Evolutionary conservation across 1,140 invertebrate genomes (phyloP).

Genomic region (Drosophila mojavensis): DNA sequence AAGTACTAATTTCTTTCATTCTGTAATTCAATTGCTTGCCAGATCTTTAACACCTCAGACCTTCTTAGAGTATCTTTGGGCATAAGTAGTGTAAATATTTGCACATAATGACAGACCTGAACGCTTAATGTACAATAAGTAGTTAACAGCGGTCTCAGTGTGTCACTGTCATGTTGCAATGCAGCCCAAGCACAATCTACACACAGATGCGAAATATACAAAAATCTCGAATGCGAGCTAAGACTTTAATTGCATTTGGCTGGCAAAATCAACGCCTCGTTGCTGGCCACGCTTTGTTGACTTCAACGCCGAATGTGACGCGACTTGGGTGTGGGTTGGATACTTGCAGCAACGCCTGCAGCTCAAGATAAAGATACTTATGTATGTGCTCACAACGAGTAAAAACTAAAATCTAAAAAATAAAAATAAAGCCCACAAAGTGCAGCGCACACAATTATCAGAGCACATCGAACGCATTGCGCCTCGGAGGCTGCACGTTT

Average conservation of each 20-base stretch:
- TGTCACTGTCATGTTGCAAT: slow-evolving; percentile 40
- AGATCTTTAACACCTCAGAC: no score
- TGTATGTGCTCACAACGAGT: not conserved
- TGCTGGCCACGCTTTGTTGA: slow-evolving; percentile 64
- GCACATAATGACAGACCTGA: slow-evolving; percentile 27
- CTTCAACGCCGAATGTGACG: slow-evolving; percentile 27
- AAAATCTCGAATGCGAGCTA: slow-evolving; percentile 10
- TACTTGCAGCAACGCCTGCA: slow-evolving; percentile 25
- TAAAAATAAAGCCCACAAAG: slow-evolving; percentile 10
- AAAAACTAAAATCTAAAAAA: not conserved
- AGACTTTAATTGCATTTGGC: slow-evolving; percentile 65
- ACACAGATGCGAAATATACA: slow-evolving; percentile 11
- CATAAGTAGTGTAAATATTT: not conserved
- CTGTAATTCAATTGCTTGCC: not conserved
- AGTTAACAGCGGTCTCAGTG: slow-evolving; percentile 21
- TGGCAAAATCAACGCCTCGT: slow-evolving; percentile 59
- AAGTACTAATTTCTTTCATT: no score
- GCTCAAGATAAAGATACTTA: slow-evolving; percentile 17
- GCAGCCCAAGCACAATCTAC: slow-evolving; percentile 25
- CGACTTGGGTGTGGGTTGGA: slow-evolving; percentile 23
- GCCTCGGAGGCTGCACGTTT: slow-evolving; percentile 37
- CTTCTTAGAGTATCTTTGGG: slow-evolving; percentile 14
- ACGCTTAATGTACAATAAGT: slow-evolving; percentile 34
- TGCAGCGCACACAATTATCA: slow-evolving; percentile 30
- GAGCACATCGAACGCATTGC: slow-evolving; percentile 47